Base-by-base conservation (phyloP, 2,113 vertebrate genomes). In the Thermophis baileyi region DNA sequence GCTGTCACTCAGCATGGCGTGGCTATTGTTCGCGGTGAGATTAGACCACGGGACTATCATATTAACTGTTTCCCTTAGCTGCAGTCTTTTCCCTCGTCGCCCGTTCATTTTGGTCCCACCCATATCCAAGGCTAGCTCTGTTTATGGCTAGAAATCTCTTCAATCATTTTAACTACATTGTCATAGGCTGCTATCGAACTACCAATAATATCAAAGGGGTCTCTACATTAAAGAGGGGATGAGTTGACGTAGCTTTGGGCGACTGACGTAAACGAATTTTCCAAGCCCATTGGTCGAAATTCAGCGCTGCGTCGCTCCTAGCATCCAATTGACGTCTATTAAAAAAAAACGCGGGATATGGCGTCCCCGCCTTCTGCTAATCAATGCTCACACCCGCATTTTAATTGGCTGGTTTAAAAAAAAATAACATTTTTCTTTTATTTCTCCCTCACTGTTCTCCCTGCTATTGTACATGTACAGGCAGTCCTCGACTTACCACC, bases 391-490 rank as follows among this genome's bases (percentile, higher is more conserved):
- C 6, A 3, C 1, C 6, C 25, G 0, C 7, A 3, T 60, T 51
- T 14, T 49, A 49, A 92, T 90, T 90, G 93, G 88, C 22, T 5
- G 22, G 20, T 94, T 92, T 92, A 55, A 87, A 92, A 40, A 40
- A 69, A 40, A 22, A 12, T 1, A 63, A 40, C 10, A 18, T 25
- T 22, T 51, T 20, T 9, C 16, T 18, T 46, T 53, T 46, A 14
- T 8, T n/a, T n/a, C n/a, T 40, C 20, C 50, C 49, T 81, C 35
- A 44, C 3, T 20, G 1, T 40, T 81, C 74, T 81, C 18, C 74
- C 11, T 81, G 7, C 18, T 81, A 40, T 81, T 81, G 18, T 60
- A 60, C 25, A 60, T 81, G 18, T 60, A 60, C 25, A 60, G 3
- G 8, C 57, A 27, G 25, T 60, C 57, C 25, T 60, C 25, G 57